Conservation (phyloP, 2,888 invertebrate genomes). For the Caenorhabditis afra region DNA sequence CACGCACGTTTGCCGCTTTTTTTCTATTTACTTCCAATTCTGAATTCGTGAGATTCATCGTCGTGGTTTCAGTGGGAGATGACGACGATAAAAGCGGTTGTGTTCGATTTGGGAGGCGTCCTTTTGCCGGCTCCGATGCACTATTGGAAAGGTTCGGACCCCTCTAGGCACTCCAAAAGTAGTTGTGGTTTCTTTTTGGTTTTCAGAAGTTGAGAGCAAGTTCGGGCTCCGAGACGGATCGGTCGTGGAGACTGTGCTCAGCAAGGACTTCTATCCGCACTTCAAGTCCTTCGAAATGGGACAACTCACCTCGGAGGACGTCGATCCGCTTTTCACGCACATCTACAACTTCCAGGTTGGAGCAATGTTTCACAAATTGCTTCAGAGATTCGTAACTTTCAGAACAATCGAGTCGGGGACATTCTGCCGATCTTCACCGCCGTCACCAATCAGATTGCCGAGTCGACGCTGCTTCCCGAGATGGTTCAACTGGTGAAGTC, state of each 20-base stretch:
- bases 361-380: not conserved
- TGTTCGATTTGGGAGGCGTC: constrained; percentile 83
- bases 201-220: constrained; percentile 77
- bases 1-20: constrained; percentile 2
- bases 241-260: constrained; percentile 78
- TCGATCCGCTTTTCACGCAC: constrained; percentile 80
- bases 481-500: constrained; percentile 58
- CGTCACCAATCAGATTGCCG: constrained; percentile 21
- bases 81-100: constrained; percentile 80
- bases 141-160: constrained; percentile 78
- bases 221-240: constrained; percentile 77
- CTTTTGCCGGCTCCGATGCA: constrained; percentile 81
- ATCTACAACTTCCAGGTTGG: constrained; percentile 81
- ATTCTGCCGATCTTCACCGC: constrained; percentile 38
- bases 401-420: constrained; percentile 39
- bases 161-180: not conserved
- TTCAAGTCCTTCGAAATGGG: constrained; percentile 81
- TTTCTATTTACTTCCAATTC: not conserved
- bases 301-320: constrained; percentile 80
- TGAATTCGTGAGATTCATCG: not conserved
- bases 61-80: not conserved
- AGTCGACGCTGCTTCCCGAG: constrained; percentile 30
- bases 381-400: not conserved
- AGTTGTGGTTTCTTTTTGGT: not conserved
- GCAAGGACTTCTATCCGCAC: constrained; percentile 54